Evolutionary conservation across 2,797 vertebrate genomes (phyloP), one percentile per base, ranked within the genome.

Genomic region (Clarias platycephalus): DNA sequence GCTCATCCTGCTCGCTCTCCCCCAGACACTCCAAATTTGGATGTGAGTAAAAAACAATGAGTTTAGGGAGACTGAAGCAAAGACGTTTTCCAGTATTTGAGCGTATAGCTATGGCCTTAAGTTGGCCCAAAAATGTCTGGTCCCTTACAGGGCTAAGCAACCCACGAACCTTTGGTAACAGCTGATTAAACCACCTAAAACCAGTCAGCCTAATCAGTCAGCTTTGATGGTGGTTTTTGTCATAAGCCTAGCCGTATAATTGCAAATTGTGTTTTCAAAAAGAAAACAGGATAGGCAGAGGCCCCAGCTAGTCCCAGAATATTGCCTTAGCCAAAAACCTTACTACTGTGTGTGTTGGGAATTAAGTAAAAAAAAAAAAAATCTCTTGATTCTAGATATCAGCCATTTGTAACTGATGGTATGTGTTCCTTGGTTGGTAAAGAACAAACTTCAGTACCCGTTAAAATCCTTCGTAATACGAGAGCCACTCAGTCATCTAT

Each of bases 351-450:
- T 28, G 15, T 53, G 24, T 12, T 64, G 1, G 1, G 4, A 12
- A 64, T 63, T n/a, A 26, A 28, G 49, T 5, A n/a, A n/a, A n/a
- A n/a, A n/a, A n/a, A 34, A 16, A 7, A 34, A 7, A 15, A 55
- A 24, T 63, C 4, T 58, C 28, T 55, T 70, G n/a, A 81, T 55
- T 15, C 34, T 5, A 31, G 66, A 28, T 79, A 60, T 22, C 28
- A 26, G 31, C 58, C 77, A 53, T 85, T 85, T 40, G 20, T 85
- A 37, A 68, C 40, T 20, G 2, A 63, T 34, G 64, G 53, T 10
- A 15, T 44, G 40, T 44, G 8, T 44, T 70, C 64, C 5, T 7
- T 80, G 15, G 9, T 6, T n/a, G 28, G 37, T 5, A 24, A 44
- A 24, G 49, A 58, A 10, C 12, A 63, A 20, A 31, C 10, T 3